A percentile compares a stretch with the other conserved stretches of the same genome.
Evolutionary conservation across 92 coral and sea anemone genomes (phyloP).

Genomic region (Desmophyllum pertusum): DNA sequence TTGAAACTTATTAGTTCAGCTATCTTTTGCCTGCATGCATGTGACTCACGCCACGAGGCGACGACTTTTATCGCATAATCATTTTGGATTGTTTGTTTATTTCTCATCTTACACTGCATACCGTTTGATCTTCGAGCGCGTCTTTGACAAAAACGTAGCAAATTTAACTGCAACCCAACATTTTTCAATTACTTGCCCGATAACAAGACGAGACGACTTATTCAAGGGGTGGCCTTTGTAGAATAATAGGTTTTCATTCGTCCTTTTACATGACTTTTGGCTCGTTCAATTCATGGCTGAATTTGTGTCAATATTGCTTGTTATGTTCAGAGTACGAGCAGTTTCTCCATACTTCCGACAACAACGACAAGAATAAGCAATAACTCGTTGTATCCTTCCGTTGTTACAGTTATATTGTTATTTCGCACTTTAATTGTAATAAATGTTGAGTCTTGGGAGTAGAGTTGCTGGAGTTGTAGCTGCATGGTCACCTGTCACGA

Average conservation of each 20-base stretch:
- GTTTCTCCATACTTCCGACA: neutral
- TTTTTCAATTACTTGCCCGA: neutral
- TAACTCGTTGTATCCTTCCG: neutral
- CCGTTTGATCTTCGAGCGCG: neutral
- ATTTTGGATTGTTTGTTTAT: neutral
- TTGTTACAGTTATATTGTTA: neutral
- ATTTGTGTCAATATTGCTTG: neutral
- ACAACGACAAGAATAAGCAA: neutral
- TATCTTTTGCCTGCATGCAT: neutral
- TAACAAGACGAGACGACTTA: neutral
- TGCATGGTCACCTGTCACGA: too few species aligned
- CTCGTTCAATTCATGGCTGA: neutral
- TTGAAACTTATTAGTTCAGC: too few species aligned
- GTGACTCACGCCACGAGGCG: neutral
- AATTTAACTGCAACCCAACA: neutral
- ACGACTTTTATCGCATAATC: neutral
- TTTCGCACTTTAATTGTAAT: neutral
- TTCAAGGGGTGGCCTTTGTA: neutral
- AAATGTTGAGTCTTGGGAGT: too few species aligned
- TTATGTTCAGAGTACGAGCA: neutral
- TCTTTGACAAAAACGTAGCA: neutral
- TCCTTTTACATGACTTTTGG: neutral
- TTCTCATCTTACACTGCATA: neutral
- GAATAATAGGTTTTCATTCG: neutral
- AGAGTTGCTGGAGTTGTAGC: neutral